phyloP scores from a whole-genome alignment of 2,797 vertebrate genomes.

The Pteronotus mesoamericanus region DNA sequence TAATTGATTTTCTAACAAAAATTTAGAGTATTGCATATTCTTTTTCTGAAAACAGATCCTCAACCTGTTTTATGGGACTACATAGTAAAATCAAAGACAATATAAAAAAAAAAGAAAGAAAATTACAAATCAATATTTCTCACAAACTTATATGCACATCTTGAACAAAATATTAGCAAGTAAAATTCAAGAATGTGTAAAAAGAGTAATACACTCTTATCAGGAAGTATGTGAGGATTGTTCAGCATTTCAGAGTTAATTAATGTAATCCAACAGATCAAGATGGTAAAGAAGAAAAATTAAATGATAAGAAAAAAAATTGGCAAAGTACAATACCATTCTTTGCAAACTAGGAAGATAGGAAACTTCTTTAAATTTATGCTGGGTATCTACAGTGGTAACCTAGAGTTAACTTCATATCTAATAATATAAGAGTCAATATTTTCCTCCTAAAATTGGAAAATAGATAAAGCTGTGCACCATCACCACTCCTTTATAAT shows the following conservation, averaged over 20 bases:
- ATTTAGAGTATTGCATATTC: background rate
- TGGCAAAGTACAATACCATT: background rate
- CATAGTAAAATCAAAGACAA: background rate
- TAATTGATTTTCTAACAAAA: background rate
- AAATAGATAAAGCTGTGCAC: background rate
- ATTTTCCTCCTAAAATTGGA: background rate
- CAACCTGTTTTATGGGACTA: background rate
- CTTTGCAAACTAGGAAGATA: background rate
- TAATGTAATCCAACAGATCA: background rate
- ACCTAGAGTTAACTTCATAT: background rate
- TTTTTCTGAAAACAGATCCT: background rate
- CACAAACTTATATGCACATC: background rate
- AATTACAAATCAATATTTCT: background rate
- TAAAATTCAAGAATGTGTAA: background rate
- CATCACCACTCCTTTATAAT: rapidly evolving
- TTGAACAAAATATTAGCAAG: background rate
- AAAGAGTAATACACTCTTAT: background rate
- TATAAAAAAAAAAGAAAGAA: background rate
- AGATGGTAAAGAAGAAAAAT: background rate
- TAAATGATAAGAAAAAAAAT: background rate
- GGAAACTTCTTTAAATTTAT: background rate
- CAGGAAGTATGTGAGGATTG: background rate
- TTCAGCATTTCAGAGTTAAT: background rate
- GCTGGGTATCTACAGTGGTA: background rate
- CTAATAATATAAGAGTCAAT: background rate